A percentile compares a stretch with the other conserved stretches of the same genome.
Conservation (phyloP, 2,888 invertebrate genomes). For the Frankliniella fusca region DNA sequence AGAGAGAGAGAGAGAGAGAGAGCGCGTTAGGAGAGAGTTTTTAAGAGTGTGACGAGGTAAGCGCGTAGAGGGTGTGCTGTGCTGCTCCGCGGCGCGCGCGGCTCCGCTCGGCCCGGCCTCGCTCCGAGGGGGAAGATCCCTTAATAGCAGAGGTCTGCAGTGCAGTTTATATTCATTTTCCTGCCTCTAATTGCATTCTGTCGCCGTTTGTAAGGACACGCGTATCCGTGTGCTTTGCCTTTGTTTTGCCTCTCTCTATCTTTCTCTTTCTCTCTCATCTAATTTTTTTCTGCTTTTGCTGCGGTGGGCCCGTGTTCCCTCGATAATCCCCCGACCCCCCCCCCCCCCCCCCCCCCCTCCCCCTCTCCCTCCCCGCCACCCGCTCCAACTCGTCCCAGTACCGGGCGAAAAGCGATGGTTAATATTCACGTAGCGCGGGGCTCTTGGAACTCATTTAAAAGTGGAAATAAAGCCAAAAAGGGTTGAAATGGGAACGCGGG, state of each 20-base stretch:
- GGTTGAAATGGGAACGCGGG: no score
- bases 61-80: no score
- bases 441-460: no score
- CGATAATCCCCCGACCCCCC: not conserved
- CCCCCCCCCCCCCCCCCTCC: not conserved
- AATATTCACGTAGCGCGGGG: no score
- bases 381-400: no score
- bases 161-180: not conserved
- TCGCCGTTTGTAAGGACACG: not conserved
- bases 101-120: no score
- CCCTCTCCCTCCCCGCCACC: not conserved
- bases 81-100: no score
- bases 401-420: no score
- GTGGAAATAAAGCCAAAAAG: no score
- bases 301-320: not conserved
- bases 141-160: not conserved
- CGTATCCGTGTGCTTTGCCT: not conserved
- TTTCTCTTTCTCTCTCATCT: not conserved
- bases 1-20: no score
- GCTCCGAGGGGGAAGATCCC: not conserved
- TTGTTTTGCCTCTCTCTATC: not conserved
- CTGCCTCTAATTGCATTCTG: not conserved
- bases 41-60: no score
- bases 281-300: not conserved
- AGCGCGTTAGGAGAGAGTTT: no score